Conservation (phyloP, 2,113 vertebrate genomes). For the Micronisus gabar region DNA sequence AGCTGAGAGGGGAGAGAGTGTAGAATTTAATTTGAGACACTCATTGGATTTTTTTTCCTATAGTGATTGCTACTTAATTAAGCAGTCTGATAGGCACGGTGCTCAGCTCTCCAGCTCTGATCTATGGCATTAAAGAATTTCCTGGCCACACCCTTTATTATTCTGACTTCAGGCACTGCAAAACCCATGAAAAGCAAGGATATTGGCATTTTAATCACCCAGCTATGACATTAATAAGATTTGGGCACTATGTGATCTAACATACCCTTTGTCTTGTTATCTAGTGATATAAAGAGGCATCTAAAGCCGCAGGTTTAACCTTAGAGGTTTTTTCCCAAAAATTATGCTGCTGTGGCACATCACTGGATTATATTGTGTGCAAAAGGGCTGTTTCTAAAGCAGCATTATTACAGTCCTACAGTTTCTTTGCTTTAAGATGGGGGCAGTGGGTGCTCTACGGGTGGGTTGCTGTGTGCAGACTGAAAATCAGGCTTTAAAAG, state of each 20-base stretch:
- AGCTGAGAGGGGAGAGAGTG: not conserved
- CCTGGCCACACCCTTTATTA: not conserved
- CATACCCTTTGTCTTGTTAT: not conserved
- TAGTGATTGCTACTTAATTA: constrained; percentile 31
- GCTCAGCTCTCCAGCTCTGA: not conserved
- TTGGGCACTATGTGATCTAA: constrained; percentile 1
- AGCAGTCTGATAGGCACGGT: not conserved
- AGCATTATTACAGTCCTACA: not conserved
- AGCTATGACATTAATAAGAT: constrained; percentile 1
- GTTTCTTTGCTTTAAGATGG: not conserved
- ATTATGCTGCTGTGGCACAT: not conserved
- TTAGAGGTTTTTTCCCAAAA: not conserved
- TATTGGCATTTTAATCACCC: constrained; percentile 39
- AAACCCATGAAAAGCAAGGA: not conserved
- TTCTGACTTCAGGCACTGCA: not conserved
- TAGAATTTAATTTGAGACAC: not conserved
- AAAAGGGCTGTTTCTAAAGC: not conserved
- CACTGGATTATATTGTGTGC: not conserved
- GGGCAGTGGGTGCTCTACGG: not conserved
- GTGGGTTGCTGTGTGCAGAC: not conserved
- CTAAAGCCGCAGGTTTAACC: not conserved
- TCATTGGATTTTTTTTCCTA: not conserved
- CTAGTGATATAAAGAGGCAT: not conserved
- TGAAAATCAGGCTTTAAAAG: not conserved
- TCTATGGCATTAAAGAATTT: constrained; percentile 11